A percentile compares a stretch with the other conserved stretches of the same genome.
These are phyloP conservation scores for Dufourea novaeangliae DNA, from an alignment of 1,140 invertebrate species.

Conservation along the genomic window DNA sequence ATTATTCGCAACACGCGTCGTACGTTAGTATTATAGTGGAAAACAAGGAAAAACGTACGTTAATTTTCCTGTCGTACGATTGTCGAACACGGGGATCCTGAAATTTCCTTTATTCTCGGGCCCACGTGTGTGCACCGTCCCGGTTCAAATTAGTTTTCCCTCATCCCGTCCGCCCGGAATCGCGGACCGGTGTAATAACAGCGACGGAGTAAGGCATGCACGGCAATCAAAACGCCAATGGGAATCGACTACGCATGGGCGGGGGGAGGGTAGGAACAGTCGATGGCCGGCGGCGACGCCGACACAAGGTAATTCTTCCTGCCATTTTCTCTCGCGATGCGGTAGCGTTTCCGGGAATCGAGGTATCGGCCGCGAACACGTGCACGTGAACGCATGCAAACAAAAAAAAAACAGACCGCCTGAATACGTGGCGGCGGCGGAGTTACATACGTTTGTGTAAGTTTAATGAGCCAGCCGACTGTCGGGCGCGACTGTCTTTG, in stretches of 20 bases:
- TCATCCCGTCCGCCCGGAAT: background rate
- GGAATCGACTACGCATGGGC: conserved; percentile 20
- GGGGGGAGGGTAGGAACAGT: too few relatives aligned
- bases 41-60: background rate
- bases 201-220: background rate
- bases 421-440: background rate
- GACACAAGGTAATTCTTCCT: conserved; percentile 25
- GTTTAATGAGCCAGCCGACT: conserved; percentile 31
- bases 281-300: conserved; percentile 4
- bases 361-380: background rate
- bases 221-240: conserved; percentile 1
- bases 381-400: background rate
- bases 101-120: background rate
- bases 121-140: background rate
- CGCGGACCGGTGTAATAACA: background rate
- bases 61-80: too few relatives aligned
- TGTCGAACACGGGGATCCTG: too few relatives aligned
- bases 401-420: too few relatives aligned
- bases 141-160: conserved; percentile 5
- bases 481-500: background rate
- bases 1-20: background rate
- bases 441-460: conserved; percentile 14
- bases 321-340: conserved; percentile 18
- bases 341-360: conserved; percentile 28
- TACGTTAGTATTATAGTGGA: too few relatives aligned